These are phyloP conservation scores for Protonemura montana DNA, from an alignment of 2,888 invertebrate species.

Conservation along the genomic window DNA sequence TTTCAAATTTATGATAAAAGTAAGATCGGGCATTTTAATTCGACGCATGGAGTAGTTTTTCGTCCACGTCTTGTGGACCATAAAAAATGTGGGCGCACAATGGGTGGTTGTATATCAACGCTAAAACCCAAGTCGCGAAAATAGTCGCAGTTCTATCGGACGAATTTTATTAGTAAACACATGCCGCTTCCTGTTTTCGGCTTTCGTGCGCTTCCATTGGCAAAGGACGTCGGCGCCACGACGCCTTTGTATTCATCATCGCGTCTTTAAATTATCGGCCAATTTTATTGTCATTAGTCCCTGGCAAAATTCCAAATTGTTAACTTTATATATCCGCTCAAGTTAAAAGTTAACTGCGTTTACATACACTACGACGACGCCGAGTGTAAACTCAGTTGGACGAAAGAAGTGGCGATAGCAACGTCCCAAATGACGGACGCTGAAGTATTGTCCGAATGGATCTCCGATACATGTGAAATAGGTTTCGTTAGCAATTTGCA, in stretches of 20 bases:
- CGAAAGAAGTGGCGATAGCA: background rate
- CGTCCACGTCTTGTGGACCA: background rate
- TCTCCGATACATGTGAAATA: too few relatives aligned
- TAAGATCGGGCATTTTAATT: background rate
- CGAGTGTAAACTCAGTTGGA: background rate
- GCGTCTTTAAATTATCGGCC: conserved; percentile 14
- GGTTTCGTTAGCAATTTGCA: too few relatives aligned
- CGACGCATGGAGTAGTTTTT: background rate
- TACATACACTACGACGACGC: background rate
- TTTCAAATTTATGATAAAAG: background rate
- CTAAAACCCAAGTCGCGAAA: background rate
- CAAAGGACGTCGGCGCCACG: background rate
- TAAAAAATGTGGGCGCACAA: background rate
- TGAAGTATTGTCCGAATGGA: too few relatives aligned
- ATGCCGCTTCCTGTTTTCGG: background rate
- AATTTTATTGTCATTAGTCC: background rate
- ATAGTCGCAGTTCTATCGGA: background rate
- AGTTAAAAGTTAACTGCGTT: background rate
- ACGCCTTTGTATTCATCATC: conserved; percentile 19
- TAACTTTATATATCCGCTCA: background rate
- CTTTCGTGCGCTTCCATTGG: background rate
- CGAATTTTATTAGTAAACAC: background rate
- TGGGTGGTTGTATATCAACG: background rate
- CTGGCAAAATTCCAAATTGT: conserved; percentile 22
- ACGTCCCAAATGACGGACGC: background rate